Evolutionary conservation across 2,797 vertebrate species (phyloP), one percentile per base, ranked within the genome.

Genomic region (Astyanax mexicanus): DNA sequence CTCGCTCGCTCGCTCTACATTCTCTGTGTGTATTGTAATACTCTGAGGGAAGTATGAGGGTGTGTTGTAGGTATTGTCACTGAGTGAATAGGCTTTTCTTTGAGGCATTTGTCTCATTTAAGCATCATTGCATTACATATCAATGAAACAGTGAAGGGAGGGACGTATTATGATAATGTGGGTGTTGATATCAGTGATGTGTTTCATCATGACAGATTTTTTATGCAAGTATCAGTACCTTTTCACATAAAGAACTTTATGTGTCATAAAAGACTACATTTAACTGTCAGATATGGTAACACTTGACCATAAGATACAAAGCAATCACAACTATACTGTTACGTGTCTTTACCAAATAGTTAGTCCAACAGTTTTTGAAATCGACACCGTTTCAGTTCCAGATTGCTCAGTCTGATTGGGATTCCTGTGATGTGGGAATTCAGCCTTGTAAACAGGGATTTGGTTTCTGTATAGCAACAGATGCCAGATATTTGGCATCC

Each of bases 1-100:
- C 35, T 55, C 32, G 42, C 25, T 45, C n/a, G 23, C n/a, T n/a
- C 29, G 11, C 45, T 32, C 29, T 19, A 17, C 11, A 2, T 25
- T 1, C 32, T 35, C 13, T 29, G 49, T 38, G 52, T 66, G 19
- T 44, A 67, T 72, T 78, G 81, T 80, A 58, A 68, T 38, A 47
- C 54, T 58, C 52, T 54, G 52, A 58, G 42, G 29, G 57, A 61
- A 54, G 71, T 44, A 76, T 69, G 29, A 68, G 66, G 78, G 78
- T 72, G 81, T 80, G 78, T 80, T 78, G 62, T 66, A 64, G 60
- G 75, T 68, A 75, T 78, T 72, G 78, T 75, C 51, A 37, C 8
- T 37, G 78, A 67, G 68, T 75, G 69, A 80, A 77, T 64, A 75
- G 27, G 49, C 42, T 75, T 81, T 72, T 75, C 67, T 78, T 32